Conservation (phyloP, 2,797 vertebrate species). For the Neosilurus hyrtlii region DNA sequence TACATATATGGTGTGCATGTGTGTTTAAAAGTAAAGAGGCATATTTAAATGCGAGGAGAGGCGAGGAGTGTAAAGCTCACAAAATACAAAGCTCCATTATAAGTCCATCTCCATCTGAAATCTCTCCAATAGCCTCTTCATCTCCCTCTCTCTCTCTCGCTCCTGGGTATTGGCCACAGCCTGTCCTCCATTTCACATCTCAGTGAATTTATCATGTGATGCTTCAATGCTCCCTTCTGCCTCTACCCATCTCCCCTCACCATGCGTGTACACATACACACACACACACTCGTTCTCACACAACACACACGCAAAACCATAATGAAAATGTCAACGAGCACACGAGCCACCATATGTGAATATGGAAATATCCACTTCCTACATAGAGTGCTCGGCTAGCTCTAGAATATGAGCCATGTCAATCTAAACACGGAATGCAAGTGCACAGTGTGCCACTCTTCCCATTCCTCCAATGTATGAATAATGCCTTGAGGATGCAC, state of each 20-base stretch:
- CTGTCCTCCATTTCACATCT: slow-evolving; percentile 60
- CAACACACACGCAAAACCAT: slow-evolving; percentile 12
- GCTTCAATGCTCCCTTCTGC: slow-evolving; percentile 49
- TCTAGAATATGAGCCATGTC: slow-evolving; percentile 33
- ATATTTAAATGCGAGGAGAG: slow-evolving; percentile 11
- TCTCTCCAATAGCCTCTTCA: slow-evolving; percentile 43
- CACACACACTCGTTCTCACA: neutral
- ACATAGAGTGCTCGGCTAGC: slow-evolving; percentile 25
- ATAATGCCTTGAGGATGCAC: slow-evolving; percentile 21
- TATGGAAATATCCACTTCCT: slow-evolving; percentile 38
- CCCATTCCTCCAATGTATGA: neutral
- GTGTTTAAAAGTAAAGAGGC: slow-evolving; percentile 9
- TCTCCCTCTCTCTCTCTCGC: slow-evolving; percentile 40
- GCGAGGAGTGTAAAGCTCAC: slow-evolving; percentile 14
- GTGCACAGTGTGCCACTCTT: neutral
- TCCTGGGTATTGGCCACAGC: slow-evolving; percentile 46
- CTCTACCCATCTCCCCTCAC: slow-evolving; percentile 28
- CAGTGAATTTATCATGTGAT: slow-evolving; percentile 55
- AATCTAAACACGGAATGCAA: slow-evolving; percentile 27
- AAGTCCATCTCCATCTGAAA: slow-evolving; percentile 45
- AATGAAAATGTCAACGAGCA: slow-evolving; percentile 43
- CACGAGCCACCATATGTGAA: slow-evolving; percentile 25
- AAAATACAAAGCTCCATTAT: slow-evolving; percentile 44
- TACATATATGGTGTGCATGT: neutral
- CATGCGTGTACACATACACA: slow-evolving; percentile 2